These are phyloP conservation scores for Aplysia californica DNA, from an alignment of 1,140 invertebrate species.

Conservation along the genomic window DNA sequence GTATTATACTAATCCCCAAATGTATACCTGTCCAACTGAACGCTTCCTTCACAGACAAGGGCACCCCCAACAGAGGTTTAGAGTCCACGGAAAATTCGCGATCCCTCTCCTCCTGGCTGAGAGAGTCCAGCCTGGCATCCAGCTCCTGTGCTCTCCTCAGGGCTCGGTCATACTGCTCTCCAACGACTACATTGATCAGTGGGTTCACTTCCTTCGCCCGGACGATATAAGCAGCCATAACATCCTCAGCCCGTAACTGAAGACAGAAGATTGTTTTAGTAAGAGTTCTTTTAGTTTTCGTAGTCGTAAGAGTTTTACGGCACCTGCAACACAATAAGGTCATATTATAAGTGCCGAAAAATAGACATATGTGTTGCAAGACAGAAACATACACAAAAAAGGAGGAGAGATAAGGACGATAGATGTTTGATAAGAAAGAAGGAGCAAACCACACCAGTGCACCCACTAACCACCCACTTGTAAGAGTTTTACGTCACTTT, in stretches of 20 bases:
- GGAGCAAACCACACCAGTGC: no score
- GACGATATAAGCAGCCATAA: slow-evolving; percentile 57
- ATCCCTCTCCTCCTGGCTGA: slow-evolving; percentile 31
- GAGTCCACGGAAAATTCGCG: slow-evolving; percentile 48
- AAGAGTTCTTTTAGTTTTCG: neutral
- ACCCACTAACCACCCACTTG: neutral
- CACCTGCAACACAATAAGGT: neutral
- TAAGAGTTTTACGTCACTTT: neutral
- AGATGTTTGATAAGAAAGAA: no score
- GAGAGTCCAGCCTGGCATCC: slow-evolving; percentile 50
- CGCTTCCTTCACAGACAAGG: slow-evolving; percentile 64
- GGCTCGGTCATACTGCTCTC: slow-evolving; percentile 55
- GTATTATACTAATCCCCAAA: no score
- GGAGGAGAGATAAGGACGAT: no score
- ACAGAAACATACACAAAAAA: no score
- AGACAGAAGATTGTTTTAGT: neutral
- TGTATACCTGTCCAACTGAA: slow-evolving; percentile 60
- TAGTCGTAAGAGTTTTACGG: neutral
- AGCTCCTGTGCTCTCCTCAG: slow-evolving; percentile 55
- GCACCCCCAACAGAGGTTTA: slow-evolving; percentile 64
- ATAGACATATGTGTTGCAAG: no score
- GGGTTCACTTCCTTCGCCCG: slow-evolving; percentile 57
- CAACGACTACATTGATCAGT: slow-evolving; percentile 57
- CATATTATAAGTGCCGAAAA: neutral
- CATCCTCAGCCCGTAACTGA: slow-evolving; percentile 57